Percentiles rank a stretch among this genome's conserved stretches.
These are phyloP conservation scores for Thryonomys swinderianus DNA, from an alignment of 2,113 vertebrate species.

Conservation along the genomic window DNA sequence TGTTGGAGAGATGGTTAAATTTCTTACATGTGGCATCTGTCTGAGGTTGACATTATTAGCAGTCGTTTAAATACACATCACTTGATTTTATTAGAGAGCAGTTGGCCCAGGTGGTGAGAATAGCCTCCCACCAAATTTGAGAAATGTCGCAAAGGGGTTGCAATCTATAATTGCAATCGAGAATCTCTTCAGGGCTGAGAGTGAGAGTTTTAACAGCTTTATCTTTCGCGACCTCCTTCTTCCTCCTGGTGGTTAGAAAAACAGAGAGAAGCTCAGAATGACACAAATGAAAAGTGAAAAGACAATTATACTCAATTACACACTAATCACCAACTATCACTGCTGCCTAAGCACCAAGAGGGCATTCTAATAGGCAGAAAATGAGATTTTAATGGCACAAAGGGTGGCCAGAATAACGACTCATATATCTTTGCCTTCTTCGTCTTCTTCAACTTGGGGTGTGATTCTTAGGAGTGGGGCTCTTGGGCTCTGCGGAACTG, in stretches of 20 bases:
- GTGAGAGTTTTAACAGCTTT: constrained; percentile 90
- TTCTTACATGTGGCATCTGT: constrained; percentile 85
- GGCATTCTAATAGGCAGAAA: constrained; percentile 99
- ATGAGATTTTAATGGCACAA: constrained; percentile 99
- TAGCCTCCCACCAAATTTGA: constrained; percentile 85
- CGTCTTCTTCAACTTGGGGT: constrained; percentile 88
- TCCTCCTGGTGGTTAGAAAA: constrained; percentile 88
- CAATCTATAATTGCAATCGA: constrained; percentile 93
- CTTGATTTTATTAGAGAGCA: constrained; percentile 86
- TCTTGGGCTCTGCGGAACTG: constrained; percentile 87
- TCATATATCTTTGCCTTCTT: constrained; percentile 89
- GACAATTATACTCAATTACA: constrained; percentile 99
- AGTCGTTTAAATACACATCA: constrained; percentile 83
- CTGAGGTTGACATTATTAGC: constrained; percentile 88
- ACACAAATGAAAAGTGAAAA: constrained; percentile 99
- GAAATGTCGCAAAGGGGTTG: constrained; percentile 86
- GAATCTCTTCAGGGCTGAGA: constrained; percentile 88
- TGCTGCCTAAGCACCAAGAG: constrained; percentile 92
- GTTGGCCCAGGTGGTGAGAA: constrained; percentile 87
- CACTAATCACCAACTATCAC: constrained; percentile 98
- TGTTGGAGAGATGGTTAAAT: constrained; percentile 89
- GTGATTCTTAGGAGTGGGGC: constrained; percentile 85
- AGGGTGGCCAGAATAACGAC: constrained; percentile 94
- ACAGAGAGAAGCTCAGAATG: constrained; percentile 93
- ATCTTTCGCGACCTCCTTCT: constrained; percentile 86